Percentiles rank a stretch among this genome's conserved stretches.
phyloP scores from a whole-genome alignment of 2,113 vertebrate genomes.

The Chiloscyllium plagiosum region DNA sequence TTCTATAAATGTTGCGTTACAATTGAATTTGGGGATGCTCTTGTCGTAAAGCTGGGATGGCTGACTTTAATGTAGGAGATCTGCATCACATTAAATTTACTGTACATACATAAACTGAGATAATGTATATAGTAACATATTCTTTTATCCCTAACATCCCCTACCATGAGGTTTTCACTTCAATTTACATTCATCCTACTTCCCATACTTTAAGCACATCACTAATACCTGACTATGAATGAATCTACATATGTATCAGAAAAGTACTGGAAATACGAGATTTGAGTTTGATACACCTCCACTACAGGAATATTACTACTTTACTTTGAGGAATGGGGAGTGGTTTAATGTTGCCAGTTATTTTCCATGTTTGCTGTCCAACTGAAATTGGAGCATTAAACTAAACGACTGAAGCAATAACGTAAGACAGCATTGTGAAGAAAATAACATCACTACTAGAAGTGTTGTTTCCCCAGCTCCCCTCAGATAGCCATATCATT shows the following conservation, averaged over 20 bases:
- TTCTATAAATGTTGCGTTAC: background rate
- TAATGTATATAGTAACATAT: background rate
- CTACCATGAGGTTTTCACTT: background rate
- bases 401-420: background rate
- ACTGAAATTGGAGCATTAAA: background rate
- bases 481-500: background rate
- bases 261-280: background rate
- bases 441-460: background rate
- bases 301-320: background rate
- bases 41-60: background rate
- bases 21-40: background rate
- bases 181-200: background rate
- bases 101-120: background rate
- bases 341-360: background rate
- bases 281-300: background rate
- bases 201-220: background rate
- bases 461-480: background rate
- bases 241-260: background rate
- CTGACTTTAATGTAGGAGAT: background rate
- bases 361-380: background rate
- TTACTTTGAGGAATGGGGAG: background rate
- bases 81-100: background rate
- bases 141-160: background rate
- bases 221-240: background rate
- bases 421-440: background rate